These are phyloP conservation scores for Drosophila baimaii DNA, from an alignment of 1,140 invertebrate species.

Conservation along the genomic window DNA sequence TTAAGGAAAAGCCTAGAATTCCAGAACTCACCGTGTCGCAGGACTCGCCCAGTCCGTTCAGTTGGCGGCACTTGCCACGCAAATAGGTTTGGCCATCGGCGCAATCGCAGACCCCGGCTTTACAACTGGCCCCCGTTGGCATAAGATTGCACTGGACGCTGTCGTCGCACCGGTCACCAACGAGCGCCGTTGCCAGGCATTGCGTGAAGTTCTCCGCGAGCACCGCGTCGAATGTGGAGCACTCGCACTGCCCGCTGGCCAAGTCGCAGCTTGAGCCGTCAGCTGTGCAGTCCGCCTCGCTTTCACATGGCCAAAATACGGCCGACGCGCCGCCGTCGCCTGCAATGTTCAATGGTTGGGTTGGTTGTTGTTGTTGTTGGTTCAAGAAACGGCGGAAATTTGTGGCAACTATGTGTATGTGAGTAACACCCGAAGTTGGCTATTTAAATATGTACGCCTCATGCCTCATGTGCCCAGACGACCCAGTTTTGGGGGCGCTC, in stretches of 20 bases:
- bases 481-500: slow-evolving; percentile 27
- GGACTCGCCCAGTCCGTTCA: slow-evolving; percentile 72
- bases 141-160: slow-evolving; percentile 84
- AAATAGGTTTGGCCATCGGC: slow-evolving; percentile 82
- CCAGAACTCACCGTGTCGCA: slow-evolving; percentile 62
- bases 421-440: background rate
- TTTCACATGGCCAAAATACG: slow-evolving; percentile 80
- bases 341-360: slow-evolving; percentile 27
- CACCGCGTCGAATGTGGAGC: slow-evolving; percentile 67
- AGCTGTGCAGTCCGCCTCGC: slow-evolving; percentile 73
- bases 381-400: slow-evolving; percentile 5
- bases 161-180: slow-evolving; percentile 82
- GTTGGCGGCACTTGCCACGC: slow-evolving; percentile 75
- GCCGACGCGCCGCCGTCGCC: slow-evolving; percentile 64
- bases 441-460: slow-evolving; percentile 31
- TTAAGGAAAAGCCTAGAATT: too few relatives aligned
- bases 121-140: slow-evolving; percentile 84
- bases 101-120: slow-evolving; percentile 84
- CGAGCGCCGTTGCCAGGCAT: slow-evolving; percentile 78
- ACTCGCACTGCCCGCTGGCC: slow-evolving; percentile 60
- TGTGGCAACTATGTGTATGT: background rate
- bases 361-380: too few relatives aligned
- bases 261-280: slow-evolving; percentile 65
- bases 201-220: slow-evolving; percentile 66
- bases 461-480: slow-evolving; percentile 10